These are phyloP conservation scores for Centropus bengalensis DNA, from an alignment of 2,113 vertebrate species.

Conservation along the genomic window DNA sequence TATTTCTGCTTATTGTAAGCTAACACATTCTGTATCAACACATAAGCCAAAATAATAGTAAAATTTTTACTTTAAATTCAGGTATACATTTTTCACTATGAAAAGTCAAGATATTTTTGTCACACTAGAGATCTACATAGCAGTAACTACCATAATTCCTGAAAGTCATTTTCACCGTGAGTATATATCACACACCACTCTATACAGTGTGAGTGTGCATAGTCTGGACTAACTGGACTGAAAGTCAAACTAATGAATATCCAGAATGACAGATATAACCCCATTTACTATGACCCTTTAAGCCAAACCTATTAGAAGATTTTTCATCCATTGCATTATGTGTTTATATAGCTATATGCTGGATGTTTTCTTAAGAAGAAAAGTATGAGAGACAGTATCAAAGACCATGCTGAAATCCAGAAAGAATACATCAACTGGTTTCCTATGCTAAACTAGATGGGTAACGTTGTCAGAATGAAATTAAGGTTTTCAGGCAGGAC, in stretches of 20 bases:
- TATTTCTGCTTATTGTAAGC: not conserved
- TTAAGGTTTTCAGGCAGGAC: no score
- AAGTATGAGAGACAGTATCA: no score
- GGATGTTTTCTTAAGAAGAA: no score
- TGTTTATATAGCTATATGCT: no score
- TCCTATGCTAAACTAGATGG: no score
- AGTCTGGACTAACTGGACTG: not conserved
- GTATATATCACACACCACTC: not conserved
- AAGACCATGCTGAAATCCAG: no score
- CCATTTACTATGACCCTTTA: no score
- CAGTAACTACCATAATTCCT: not conserved
- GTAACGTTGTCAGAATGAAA: no score
- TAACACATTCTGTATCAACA: not conserved
- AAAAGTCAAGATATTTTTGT: not conserved
- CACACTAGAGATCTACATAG: not conserved
- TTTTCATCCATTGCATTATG: no score
- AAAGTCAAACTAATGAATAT: not conserved
- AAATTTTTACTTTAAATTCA: not conserved
- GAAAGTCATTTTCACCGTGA: not conserved
- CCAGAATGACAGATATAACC: not conserved
- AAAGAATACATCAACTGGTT: no score
- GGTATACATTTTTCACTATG: not conserved
- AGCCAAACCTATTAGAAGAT: no score
- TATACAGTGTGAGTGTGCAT: not conserved
- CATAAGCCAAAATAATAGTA: not conserved